phyloP scores from a whole-genome alignment of 2,113 vertebrate genomes.

The Baryphthengus martii region DNA sequence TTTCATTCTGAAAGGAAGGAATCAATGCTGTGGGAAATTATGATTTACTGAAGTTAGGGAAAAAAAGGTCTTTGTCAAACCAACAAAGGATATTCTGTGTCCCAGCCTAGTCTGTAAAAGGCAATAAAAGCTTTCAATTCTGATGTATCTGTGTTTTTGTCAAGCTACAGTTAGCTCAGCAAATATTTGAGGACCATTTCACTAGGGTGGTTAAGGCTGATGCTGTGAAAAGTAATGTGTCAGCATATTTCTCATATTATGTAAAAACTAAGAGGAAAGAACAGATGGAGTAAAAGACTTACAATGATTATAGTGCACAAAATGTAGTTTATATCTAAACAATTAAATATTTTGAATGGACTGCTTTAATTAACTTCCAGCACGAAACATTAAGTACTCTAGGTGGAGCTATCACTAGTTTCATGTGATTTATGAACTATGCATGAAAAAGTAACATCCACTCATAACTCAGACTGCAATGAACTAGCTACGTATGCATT shows the following conservation, averaged over 20 bases:
- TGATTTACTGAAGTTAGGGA: background rate
- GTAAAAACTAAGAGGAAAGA: background rate
- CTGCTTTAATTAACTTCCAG: slow-evolving; percentile 27
- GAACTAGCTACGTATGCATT: background rate
- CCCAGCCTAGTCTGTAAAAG: background rate
- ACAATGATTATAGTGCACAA: background rate
- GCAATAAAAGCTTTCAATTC: background rate
- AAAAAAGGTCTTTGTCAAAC: background rate
- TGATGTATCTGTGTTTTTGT: background rate
- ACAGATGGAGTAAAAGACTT: slow-evolving; percentile 4
- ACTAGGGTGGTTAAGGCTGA: background rate
- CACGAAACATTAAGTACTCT: background rate
- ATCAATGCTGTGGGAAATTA: background rate
- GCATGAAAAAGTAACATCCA: background rate
- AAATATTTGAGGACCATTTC: slow-evolving; percentile 1
- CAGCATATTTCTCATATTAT: background rate
- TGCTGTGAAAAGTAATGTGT: background rate
- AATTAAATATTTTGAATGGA: slow-evolving; percentile 16
- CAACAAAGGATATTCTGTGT: background rate
- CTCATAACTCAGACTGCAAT: background rate
- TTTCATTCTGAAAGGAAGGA: background rate
- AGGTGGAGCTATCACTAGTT: slow-evolving; percentile 14
- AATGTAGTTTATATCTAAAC: slow-evolving; percentile 25
- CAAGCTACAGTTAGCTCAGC: background rate
- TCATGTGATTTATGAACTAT: slow-evolving; percentile 34